Percentiles rank a stretch among this genome's conserved stretches.
Conservation (phyloP, 2,113 vertebrate genomes). For the Neotoma lepida region DNA sequence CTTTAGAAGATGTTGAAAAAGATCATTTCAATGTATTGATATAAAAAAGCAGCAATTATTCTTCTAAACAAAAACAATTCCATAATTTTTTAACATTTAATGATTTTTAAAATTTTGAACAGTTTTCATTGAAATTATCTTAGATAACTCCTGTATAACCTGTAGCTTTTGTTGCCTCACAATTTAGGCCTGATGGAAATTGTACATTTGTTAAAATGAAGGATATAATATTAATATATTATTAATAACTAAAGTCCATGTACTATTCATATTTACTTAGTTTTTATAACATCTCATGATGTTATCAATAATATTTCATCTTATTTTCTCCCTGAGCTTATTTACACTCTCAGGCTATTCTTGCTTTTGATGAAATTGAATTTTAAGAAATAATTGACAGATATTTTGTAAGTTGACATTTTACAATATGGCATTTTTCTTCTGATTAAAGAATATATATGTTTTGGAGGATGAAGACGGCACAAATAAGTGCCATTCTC, state of each 20-base stretch:
- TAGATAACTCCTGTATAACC: background rate
- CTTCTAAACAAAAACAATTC: background rate
- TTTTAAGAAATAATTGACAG: background rate
- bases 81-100: background rate
- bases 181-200: background rate
- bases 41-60: background rate
- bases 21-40: background rate
- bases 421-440: background rate
- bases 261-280: background rate
- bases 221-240: background rate
- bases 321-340: background rate
- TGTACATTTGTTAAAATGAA: background rate
- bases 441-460: background rate
- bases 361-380: background rate
- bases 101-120: background rate
- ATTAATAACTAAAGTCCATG: background rate
- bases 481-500: background rate
- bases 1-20: background rate
- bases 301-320: background rate
- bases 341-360: background rate
- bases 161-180: background rate
- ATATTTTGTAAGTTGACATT: background rate
- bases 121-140: background rate
- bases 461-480: background rate
- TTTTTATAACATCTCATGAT: background rate